Base-by-base conservation (phyloP, 2,888 invertebrate species). In the Scaptodrosophila latifasciaeformis region DNA sequence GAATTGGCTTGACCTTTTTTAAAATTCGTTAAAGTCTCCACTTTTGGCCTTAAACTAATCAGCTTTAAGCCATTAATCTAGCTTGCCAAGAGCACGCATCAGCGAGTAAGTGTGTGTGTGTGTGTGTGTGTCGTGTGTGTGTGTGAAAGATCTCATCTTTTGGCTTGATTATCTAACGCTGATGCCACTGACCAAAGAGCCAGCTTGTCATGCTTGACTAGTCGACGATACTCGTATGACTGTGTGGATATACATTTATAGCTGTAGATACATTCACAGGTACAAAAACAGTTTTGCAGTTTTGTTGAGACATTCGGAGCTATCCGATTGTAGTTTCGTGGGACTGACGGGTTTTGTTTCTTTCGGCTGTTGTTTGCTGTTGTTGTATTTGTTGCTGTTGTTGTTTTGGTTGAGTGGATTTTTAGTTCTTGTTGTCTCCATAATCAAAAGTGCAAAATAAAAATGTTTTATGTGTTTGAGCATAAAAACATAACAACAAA, bases 21-120 rank as follows among this genome's bases (percentile, higher is more conserved):
- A 7, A n/a, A 10, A 10, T 12, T 37, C 18, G 12, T n/a, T 31
- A 27, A 18, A 2, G 17, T 12, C 10, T 29, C 3, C 9, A 34
- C 30, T 29, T 21, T 56, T 70, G 78, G 81, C 78, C 78, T 63
- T 58, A 68, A 75, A 78, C 78, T 80, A 76, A 76, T 80, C 81
- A 78, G 78, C 75, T 77, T 56, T 60, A 49, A 68, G 78, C 81
- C 81, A 80, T 75, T 80, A 75, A 80, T 75, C 78, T 75, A 70
- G 43, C 62, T 47, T 59, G 59, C 65, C 59, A 40, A 55, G n/a
- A n/a, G n/a, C n/a, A n/a, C n/a, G n/a, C n/a, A n/a, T n/a, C n/a
- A n/a, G n/a, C n/a, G n/a, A n/a, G n/a, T n/a, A n/a, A n/a, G n/a
- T n/a, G n/a, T n/a, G n/a, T n/a, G n/a, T n/a, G n/a, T n/a, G n/a